A percentile compares a stretch with the other conserved stretches of the same genome.
Evolutionary conservation across 2,113 vertebrate genomes (phyloP).

Genomic region (Ginglymostoma cirratum): DNA sequence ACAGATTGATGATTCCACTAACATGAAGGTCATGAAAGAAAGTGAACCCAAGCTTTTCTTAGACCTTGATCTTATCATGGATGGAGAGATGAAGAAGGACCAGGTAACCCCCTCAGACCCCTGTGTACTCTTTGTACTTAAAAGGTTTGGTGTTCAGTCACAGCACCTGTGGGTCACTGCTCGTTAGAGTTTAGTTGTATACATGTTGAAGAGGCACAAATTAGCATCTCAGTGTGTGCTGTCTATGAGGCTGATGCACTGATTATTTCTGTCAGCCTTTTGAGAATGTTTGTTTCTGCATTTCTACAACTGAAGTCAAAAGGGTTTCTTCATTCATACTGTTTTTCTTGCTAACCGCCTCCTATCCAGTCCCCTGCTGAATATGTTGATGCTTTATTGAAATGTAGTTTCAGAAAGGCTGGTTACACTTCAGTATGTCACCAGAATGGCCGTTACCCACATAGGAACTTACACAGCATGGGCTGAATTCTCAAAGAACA

Average conservation of each 20-base stretch:
- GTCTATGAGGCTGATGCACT: too few relatives aligned
- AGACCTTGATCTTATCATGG: slow-evolving; percentile 49
- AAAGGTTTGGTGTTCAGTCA: background rate
- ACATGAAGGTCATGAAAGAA: slow-evolving; percentile 40
- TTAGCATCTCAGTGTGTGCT: background rate
- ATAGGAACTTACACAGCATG: background rate
- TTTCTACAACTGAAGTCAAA: background rate
- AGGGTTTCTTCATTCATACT: background rate
- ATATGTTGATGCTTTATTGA: background rate
- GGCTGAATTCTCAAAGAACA: too few relatives aligned
- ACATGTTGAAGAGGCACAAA: background rate
- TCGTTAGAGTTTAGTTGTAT: background rate
- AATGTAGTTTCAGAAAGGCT: background rate
- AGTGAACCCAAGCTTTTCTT: slow-evolving; percentile 60
- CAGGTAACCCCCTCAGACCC: slow-evolving; percentile 48
- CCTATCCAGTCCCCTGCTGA: background rate
- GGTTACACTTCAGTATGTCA: background rate
- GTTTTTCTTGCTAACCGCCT: background rate
- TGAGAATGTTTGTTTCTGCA: background rate
- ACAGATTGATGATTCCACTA: slow-evolving; percentile 41
- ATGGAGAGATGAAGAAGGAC: slow-evolving; percentile 46
- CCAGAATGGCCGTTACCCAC: background rate
- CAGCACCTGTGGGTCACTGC: background rate
- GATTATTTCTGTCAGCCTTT: background rate
- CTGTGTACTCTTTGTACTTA: background rate